Evolutionary conservation across 2,113 vertebrate species (phyloP).

Genomic region (Colaptes auratus): DNA sequence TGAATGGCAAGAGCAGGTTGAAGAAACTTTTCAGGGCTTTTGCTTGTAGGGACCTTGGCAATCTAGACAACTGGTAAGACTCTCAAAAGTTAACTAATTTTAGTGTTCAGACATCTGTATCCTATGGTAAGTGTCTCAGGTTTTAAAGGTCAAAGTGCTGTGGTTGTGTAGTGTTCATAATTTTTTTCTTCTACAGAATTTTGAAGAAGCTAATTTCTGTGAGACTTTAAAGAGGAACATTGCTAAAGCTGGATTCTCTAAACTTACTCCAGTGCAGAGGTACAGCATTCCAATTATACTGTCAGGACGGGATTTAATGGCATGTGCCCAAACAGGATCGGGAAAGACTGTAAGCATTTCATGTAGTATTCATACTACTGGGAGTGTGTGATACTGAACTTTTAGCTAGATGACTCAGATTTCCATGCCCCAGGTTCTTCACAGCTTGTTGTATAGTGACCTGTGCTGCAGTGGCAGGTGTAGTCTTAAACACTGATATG

Average conservation of each 20-base stretch:
- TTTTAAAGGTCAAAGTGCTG: not conserved
- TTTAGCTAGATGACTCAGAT: not conserved
- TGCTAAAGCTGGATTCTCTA: slow-evolving; percentile 87
- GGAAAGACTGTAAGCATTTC: slow-evolving; percentile 91
- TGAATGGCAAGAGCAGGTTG: not conserved
- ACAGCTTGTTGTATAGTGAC: not conserved
- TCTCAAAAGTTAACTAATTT: not conserved
- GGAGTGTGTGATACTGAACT: not conserved
- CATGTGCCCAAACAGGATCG: slow-evolving; percentile 96
- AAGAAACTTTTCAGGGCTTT: not conserved
- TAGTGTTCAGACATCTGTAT: not conserved
- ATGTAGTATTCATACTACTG: not conserved
- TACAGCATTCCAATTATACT: slow-evolving; percentile 90
- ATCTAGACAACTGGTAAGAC: not conserved
- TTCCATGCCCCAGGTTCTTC: rapidly evolving
- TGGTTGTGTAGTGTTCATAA: not conserved
- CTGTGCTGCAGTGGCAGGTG: not conserved
- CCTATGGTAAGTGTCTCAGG: not conserved
- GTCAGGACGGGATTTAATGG: slow-evolving; percentile 92
- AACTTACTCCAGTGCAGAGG: slow-evolving; percentile 95
- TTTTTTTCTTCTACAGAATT: slow-evolving; percentile 73
- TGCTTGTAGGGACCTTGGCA: not conserved
- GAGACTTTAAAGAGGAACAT: slow-evolving; percentile 84
- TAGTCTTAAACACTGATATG: rapidly evolving
- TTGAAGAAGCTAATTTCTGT: slow-evolving; percentile 86